Conservation (phyloP, 2,888 invertebrate genomes). For the Buathra laborator region DNA sequence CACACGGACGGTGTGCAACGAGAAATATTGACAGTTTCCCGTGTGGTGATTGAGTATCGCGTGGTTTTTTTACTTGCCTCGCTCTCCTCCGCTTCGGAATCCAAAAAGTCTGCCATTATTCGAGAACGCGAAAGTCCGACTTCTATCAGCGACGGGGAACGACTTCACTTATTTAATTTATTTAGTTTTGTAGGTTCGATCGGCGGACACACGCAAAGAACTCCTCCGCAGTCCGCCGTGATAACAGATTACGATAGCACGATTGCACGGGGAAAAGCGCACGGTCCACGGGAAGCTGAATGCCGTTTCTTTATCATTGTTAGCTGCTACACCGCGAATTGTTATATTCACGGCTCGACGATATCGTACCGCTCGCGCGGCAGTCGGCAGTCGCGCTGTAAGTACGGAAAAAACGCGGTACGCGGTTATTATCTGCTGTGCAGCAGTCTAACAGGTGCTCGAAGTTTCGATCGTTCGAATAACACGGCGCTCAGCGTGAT, state of each 20-base stretch:
- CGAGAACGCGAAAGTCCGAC: conserved; percentile 7
- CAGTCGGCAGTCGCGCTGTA: not conserved
- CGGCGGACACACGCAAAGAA: conserved; percentile 47
- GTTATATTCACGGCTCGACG: not conserved
- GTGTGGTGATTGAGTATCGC: not conserved
- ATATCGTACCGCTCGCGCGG: not conserved
- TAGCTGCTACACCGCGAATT: not conserved
- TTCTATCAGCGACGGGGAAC: not conserved
- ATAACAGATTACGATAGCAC: conserved; percentile 15
- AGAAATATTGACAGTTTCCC: conserved; percentile 11
- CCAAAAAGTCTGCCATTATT: conserved; percentile 74
- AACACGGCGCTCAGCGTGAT: too few relatives aligned
- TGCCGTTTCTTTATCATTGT: not conserved
- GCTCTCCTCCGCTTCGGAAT: conserved; percentile 78
- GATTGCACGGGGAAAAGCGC: not conserved
- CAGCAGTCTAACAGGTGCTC: too few relatives aligned
- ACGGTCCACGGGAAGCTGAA: conserved; percentile 21
- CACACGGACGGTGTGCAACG: conserved; percentile 5
- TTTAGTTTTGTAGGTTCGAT: conserved; percentile 49
- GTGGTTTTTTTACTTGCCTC: conserved; percentile 70
- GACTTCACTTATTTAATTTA: conserved; percentile 2
- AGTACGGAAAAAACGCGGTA: too few relatives aligned
- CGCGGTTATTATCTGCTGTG: too few relatives aligned
- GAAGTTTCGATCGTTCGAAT: not conserved
- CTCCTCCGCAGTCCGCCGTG: conserved; percentile 37